Evolutionary conservation across 2,113 vertebrate species (phyloP), one percentile per base, ranked within the genome.

Genomic region (Tylochromis polylepis): DNA sequence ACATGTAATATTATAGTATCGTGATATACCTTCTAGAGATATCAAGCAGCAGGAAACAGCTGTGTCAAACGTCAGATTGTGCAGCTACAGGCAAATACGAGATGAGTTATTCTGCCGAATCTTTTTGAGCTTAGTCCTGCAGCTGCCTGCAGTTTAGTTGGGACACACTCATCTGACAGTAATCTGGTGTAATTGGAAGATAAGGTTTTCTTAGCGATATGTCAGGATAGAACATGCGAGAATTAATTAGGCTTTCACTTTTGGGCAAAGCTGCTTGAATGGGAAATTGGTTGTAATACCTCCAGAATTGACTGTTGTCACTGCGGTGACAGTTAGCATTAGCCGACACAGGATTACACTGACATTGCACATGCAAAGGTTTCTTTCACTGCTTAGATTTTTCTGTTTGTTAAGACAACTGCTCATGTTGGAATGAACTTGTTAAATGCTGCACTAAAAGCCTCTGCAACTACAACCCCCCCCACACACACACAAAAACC

Each of bases 321-420:
- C 29, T 80, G 82, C 18, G 55, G 55, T 43, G 87, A 87, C 85
- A 55, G 78, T 43, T 65, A 34, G 72, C 9, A 49, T 88, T 72
- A 59, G 59, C 38, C 27, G 16, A 82, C 4, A 3, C 41, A 58
- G 80, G 83, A 88, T 84, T 80, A 58, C 6, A 55, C 34, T 34
- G 56, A 87, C 57, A 34, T 15, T 14, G 18, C 38, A 79, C 58
- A 83, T 31, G 11, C 11, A 78, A 46, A 87, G 36, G 55, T 38
- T 38, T 6, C 5, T 29, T 67, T 5, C 59, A 22, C 27, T 22
- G n/a, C 20, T 41, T 5, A 16, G 36, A 29, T 82, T 86, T 90
- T 88, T 91, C 97, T 97, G 96, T 97, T 96, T 95, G 97, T 96
- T 96, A 94, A 96, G 93, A 94, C 84, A 95, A 88, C 90, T 14